Base-by-base conservation (phyloP, 92 coral and sea anemone species). In the Paragorgia papillata region DNA sequence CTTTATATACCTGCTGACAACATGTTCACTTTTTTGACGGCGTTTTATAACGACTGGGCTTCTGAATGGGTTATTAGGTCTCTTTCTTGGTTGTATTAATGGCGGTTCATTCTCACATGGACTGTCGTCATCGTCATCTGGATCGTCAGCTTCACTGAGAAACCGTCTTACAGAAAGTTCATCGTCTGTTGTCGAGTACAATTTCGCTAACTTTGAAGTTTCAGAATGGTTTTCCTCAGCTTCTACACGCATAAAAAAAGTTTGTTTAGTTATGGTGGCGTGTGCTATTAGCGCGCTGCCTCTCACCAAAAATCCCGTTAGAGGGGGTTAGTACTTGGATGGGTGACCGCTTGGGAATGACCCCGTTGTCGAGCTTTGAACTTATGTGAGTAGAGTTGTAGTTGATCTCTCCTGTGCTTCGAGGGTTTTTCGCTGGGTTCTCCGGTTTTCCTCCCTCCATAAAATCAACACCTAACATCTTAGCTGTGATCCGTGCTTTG, bases 1-100 rank as follows among this genome's bases (percentile, higher is more conserved):
- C n/a, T n/a, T n/a, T n/a, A n/a, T 37, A 10, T 37, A 71, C 78
- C 78, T 30, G 78, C 78, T 71, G 10, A 53, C 50, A 71, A 71
- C 78, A 18, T 33, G 78, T 54, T 53, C 78, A 24, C 46, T 17
- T 25, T 41, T 65, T 2, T 41, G 17, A 21, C 29, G 24, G 19
- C 15, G 17, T n/a, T 7, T 20, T 55, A 9, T n/a, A n/a, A n/a
- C n/a, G n/a, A 71, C 78, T 7, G 78, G 78, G 54, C 65, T 71
- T 34, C 78, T 53, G 30, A 71, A 71, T 20, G 78, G 78, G 54
- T 71, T 71, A 15, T 18, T 33, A 18, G 46, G 46, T 34, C 65
- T 71, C 35, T n/a, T 71, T 58, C 37, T 53, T 0, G 35, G 64
- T 32, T 71, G 78, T 19, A 51, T 35, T 32, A 29, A 30, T 7